These are phyloP conservation scores for Vombatus ursinus DNA, from an alignment of 2,113 vertebrate genomes.

Conservation along the genomic window DNA sequence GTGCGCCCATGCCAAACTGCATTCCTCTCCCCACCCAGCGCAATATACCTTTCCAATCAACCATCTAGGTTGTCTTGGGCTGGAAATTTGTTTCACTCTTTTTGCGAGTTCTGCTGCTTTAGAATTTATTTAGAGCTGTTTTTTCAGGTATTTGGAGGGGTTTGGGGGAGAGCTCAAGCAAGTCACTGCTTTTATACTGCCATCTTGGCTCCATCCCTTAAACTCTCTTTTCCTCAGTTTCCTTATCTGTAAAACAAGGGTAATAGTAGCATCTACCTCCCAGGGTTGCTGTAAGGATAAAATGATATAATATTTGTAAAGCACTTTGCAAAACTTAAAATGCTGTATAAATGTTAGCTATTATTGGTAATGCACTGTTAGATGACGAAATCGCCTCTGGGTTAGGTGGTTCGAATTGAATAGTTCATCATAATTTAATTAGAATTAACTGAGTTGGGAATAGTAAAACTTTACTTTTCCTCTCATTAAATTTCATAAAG, in stretches of 20 bases:
- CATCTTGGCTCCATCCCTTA: too few relatives aligned
- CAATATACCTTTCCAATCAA: too few relatives aligned
- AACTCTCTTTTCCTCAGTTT: neutral
- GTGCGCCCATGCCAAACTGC: too few relatives aligned
- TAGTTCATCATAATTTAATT: neutral
- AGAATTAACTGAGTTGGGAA: neutral
- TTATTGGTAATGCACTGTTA: neutral
- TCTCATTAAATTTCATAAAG: neutral
- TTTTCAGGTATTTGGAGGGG: too few relatives aligned
- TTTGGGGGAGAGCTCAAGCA: too few relatives aligned
- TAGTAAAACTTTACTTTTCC: neutral
- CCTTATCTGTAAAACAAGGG: neutral
- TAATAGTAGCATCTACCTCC: neutral
- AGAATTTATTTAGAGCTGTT: too few relatives aligned
- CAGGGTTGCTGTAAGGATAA: neutral
- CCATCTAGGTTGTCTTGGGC: too few relatives aligned
- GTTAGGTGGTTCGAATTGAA: neutral
- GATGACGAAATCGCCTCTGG: neutral
- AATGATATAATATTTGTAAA: neutral
- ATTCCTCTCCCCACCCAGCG: too few relatives aligned
- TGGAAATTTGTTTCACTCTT: too few relatives aligned
- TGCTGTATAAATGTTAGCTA: neutral
- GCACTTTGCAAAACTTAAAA: neutral
- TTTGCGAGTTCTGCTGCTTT: too few relatives aligned
- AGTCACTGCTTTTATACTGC: too few relatives aligned